Conservation (phyloP, 2,797 vertebrate species). For the Tarsius wallacei region DNA sequence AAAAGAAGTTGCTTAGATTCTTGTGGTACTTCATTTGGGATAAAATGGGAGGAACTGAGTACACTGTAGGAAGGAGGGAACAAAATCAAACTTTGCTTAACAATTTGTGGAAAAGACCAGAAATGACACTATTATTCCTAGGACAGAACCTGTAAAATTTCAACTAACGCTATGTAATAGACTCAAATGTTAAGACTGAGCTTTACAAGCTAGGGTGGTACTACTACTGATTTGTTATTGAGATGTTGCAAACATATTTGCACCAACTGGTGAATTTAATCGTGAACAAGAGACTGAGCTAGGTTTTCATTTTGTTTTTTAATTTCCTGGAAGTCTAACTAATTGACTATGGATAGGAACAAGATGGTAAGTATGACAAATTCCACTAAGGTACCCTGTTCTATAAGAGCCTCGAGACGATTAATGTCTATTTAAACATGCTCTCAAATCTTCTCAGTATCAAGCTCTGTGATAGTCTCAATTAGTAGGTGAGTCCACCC, state of each 20-base stretch:
- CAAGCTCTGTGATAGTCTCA: background rate
- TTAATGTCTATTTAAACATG: background rate
- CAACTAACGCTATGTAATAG: background rate
- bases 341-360: background rate
- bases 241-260: background rate
- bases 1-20: background rate
- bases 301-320: background rate
- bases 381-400: background rate
- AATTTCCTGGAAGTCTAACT: background rate
- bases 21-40: background rate
- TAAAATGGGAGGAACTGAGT: background rate
- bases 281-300: background rate
- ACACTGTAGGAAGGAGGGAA: background rate
- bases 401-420: background rate
- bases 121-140: background rate
- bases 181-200: background rate
- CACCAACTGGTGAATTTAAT: background rate
- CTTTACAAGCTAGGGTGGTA: slow-evolving; percentile 5
- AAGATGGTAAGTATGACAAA: background rate
- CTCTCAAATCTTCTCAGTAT: background rate
- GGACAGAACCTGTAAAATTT: background rate
- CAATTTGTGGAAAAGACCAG: background rate
- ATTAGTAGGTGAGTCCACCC: background rate
- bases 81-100: background rate
- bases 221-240: background rate